Conservation (phyloP, 2,113 vertebrate genomes). For the Columba livia region DNA sequence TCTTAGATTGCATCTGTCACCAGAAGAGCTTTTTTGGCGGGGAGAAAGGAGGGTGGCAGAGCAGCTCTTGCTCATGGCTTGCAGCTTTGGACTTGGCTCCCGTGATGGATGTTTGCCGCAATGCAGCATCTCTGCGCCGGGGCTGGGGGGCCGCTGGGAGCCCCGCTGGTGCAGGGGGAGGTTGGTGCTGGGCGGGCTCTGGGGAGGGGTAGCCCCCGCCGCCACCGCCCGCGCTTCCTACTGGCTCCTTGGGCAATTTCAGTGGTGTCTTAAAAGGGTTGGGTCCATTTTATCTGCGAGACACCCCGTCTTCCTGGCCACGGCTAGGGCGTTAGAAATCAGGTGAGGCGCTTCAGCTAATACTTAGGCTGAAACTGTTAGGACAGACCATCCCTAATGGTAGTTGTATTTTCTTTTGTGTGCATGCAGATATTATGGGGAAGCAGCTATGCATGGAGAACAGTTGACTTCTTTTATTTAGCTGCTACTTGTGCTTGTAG, state of each 20-base stretch:
- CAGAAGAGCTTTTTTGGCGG: background rate
- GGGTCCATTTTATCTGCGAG: slow-evolving; percentile 42
- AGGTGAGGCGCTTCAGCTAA: slow-evolving; percentile 8
- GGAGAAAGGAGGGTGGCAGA: background rate
- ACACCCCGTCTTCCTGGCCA: background rate
- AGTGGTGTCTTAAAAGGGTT: slow-evolving; percentile 61
- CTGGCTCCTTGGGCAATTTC: slow-evolving; percentile 66
- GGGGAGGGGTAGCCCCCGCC: slow-evolving; percentile 47
- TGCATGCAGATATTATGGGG: background rate
- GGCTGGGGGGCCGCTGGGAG: slow-evolving; percentile 22
- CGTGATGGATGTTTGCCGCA: slow-evolving; percentile 53
- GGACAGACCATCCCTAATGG: slow-evolving; percentile 2
- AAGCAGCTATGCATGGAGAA: background rate
- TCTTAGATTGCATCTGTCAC: background rate
- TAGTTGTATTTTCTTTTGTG: background rate
- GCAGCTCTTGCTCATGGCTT: background rate
- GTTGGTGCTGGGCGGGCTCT: slow-evolving; percentile 65
- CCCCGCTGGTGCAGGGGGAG: slow-evolving; percentile 60
- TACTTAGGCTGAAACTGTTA: background rate
- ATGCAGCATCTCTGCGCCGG: slow-evolving; percentile 65
- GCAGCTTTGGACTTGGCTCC: background rate
- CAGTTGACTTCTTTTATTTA: background rate
- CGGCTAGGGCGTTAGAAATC: background rate
- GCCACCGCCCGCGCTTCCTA: slow-evolving; percentile 39
- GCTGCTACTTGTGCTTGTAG: background rate